phyloP scores from a whole-genome alignment of 2,797 vertebrate genomes.

The Lepus townsendii region DNA sequence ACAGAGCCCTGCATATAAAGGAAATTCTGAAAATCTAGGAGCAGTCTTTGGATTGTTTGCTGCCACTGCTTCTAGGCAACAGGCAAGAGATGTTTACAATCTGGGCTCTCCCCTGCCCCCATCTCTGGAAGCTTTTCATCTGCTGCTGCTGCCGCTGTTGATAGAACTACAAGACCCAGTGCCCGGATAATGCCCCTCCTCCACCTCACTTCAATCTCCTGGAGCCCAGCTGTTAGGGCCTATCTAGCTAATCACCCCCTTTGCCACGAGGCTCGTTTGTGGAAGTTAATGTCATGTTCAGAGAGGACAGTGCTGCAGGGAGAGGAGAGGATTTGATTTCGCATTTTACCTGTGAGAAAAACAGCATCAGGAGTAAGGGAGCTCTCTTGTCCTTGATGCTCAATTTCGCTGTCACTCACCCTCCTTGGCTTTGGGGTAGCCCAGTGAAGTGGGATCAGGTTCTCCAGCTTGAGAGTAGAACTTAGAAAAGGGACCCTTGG shows the following conservation, averaged over 20 bases:
- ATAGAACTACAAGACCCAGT: conserved; percentile 37
- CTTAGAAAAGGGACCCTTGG: background rate
- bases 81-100: conserved; percentile 81
- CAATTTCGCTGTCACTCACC: background rate
- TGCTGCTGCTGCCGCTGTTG: conserved; percentile 60
- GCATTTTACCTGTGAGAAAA: conserved; percentile 70
- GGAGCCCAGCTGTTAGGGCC: conserved; percentile 72
- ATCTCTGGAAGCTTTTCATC: conserved; percentile 77
- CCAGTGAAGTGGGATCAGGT: background rate
- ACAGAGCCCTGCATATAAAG: conserved; percentile 41
- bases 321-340: conserved; percentile 71
- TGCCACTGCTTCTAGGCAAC: conserved; percentile 84
- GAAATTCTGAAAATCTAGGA: conserved; percentile 65
- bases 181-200: conserved; percentile 63
- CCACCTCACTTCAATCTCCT: conserved; percentile 26
- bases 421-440: background rate
- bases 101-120: conserved; percentile 82
- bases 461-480: background rate
- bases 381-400: conserved; percentile 55
- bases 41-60: conserved; percentile 81
- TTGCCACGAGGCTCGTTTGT: conserved; percentile 61
- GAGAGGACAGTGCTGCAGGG: conserved; percentile 48
- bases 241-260: conserved; percentile 72
- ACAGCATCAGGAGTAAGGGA: conserved; percentile 2
- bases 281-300: conserved; percentile 67